phyloP scores from a whole-genome alignment of 1,140 invertebrate species.

The roundworm (Caenorhabditis elegans) region DNA sequence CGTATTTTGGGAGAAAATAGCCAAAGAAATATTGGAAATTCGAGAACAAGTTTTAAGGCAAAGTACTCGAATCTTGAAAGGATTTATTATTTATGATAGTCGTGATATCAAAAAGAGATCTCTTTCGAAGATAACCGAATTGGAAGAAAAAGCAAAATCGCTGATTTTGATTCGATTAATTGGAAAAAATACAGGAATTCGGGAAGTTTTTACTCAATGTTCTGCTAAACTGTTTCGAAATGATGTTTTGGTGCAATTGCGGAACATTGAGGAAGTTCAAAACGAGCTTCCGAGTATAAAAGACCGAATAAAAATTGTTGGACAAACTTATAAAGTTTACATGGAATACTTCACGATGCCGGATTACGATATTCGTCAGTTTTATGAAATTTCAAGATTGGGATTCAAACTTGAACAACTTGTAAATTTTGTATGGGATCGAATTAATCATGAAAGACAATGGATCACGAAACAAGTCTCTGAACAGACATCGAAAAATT shows the following conservation, averaged over 20 bases:
- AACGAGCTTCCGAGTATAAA: not conserved
- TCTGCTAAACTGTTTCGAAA: not conserved
- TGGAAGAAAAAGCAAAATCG: not conserved
- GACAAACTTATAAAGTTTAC: slow-evolving; percentile 3
- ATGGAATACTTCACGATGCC: slow-evolving; percentile 17
- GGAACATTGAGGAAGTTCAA: slow-evolving; percentile 21
- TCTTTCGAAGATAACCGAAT: not conserved
- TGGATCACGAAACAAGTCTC: slow-evolving; percentile 25
- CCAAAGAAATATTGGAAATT: not conserved
- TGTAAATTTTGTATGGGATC: slow-evolving; percentile 14
- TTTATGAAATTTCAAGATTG: not conserved
- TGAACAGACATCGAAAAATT: slow-evolving; percentile 16
- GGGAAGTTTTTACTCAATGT: not conserved
- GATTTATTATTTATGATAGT: slow-evolving; percentile 22
- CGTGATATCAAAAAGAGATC: slow-evolving; percentile 12
- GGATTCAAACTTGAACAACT: not conserved
- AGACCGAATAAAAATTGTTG: not conserved
- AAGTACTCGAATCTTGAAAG: not conserved
- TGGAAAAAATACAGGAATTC: not conserved
- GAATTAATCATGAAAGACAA: slow-evolving; percentile 7
- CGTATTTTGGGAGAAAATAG: slow-evolving; percentile 6
- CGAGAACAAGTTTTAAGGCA: not conserved
- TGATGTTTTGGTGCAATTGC: slow-evolving; percentile 4
- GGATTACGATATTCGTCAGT: slow-evolving; percentile 15
- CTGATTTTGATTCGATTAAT: not conserved